Evolutionary conservation across 2,797 vertebrate species (phyloP).

Genomic region (Natrix natrix): DNA sequence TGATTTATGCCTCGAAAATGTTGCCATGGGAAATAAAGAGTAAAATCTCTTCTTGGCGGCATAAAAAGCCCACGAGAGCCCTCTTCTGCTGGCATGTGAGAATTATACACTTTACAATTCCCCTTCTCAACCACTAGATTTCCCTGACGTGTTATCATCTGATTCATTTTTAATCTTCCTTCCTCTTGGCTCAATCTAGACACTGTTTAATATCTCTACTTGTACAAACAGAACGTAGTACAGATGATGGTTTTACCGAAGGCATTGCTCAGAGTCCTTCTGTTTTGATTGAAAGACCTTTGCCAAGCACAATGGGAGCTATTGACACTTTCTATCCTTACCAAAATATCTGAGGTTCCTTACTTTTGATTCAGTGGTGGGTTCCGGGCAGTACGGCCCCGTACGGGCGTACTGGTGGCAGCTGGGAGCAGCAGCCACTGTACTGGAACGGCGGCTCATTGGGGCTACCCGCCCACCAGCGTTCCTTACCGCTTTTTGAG

Average conservation of each 20-base stretch:
- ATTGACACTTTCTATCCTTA: background rate
- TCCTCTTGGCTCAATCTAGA: background rate
- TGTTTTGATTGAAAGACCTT: background rate
- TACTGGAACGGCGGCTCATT: too few relatives aligned
- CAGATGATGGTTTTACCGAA: background rate
- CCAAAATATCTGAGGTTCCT: background rate
- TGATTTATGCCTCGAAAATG: slow-evolving; percentile 68
- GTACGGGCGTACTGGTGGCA: too few relatives aligned
- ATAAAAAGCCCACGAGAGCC: slow-evolving; percentile 45
- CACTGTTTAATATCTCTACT: background rate
- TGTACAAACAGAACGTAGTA: background rate
- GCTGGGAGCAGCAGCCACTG: too few relatives aligned
- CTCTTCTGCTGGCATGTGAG: slow-evolving; percentile 51
- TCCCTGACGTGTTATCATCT: slow-evolving; percentile 32
- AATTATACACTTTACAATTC: slow-evolving; percentile 32
- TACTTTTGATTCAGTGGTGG: background rate
- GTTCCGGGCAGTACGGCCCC: too few relatives aligned
- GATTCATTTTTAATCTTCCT: slow-evolving; percentile 23
- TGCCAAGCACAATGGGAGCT: background rate
- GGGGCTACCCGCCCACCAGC: too few relatives aligned
- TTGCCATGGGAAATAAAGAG: slow-evolving; percentile 64
- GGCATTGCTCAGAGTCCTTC: background rate
- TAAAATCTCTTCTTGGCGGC: slow-evolving; percentile 49
- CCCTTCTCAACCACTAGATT: slow-evolving; percentile 16
- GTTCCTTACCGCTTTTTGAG: too few relatives aligned